Percentiles rank a stretch among this genome's conserved stretches.
phyloP scores from a whole-genome alignment of 1,140 invertebrate species.

The Drosophila takahashii region DNA sequence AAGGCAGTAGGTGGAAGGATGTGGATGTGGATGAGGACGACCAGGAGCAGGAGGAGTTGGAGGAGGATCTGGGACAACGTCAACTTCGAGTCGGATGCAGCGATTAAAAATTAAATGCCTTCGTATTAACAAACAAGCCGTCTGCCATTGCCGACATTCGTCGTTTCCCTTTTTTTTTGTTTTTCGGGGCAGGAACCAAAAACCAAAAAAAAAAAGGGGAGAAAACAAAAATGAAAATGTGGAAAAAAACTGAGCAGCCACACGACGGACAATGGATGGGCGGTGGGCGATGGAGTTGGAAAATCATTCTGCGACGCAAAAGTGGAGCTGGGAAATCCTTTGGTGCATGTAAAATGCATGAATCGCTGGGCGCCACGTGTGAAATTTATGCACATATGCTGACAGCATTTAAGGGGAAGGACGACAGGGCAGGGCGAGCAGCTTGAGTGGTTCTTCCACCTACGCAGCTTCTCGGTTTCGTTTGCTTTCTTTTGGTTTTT shows the following conservation, averaged over 20 bases:
- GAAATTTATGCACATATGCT: constrained; percentile 81
- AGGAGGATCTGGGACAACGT: constrained; percentile 19
- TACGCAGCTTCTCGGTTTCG: background rate
- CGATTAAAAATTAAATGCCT: constrained; percentile 82
- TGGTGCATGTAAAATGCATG: constrained; percentile 77
- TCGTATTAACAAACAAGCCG: constrained; percentile 78
- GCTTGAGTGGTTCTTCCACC: constrained; percentile 19
- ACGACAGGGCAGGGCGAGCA: background rate
- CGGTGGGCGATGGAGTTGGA: background rate
- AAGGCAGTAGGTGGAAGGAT: constrained; percentile 11
- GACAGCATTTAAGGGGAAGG: constrained; percentile 59
- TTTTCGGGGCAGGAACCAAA: constrained; percentile 5
- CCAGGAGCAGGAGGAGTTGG: background rate
- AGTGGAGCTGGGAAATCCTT: constrained; percentile 64
- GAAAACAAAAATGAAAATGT: constrained; percentile 10
- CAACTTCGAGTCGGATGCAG: constrained; percentile 62
- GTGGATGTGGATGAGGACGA: background rate
- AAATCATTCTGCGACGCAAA: constrained; percentile 1
- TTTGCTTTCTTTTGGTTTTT: constrained; percentile 8
- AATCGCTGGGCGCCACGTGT: constrained; percentile 65
- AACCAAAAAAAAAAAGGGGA: background rate
- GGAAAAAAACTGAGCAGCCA: constrained; percentile 8
- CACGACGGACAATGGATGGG: constrained; percentile 15
- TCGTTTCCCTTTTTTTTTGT: background rate
- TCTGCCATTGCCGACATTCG: constrained; percentile 16